Evolutionary conservation across 1,140 invertebrate species (phyloP).

Genomic region (Aphaenogaster floridana): DNA sequence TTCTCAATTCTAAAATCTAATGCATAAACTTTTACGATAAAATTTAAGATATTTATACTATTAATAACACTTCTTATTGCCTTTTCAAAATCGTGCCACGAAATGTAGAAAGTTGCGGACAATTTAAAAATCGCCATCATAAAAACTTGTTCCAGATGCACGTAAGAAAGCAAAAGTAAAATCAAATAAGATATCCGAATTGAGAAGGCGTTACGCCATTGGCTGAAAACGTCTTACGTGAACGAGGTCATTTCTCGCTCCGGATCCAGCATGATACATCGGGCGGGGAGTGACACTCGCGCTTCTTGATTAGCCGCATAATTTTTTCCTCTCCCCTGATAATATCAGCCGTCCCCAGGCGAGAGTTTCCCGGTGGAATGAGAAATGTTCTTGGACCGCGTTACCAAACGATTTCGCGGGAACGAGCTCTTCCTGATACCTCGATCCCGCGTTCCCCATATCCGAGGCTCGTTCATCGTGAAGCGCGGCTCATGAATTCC

Average conservation of each 20-base stretch:
- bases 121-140: neutral
- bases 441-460: constrained; percentile 52
- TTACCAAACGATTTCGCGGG: constrained; percentile 46
- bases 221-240: constrained; percentile 33
- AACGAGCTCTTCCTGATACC: constrained; percentile 48
- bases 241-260: constrained; percentile 64
- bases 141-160: neutral
- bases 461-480: constrained; percentile 57
- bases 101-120: neutral
- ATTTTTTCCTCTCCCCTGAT: constrained; percentile 65
- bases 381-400: constrained; percentile 60
- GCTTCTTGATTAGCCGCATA: constrained; percentile 74
- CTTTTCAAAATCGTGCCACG: neutral
- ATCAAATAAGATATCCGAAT: constrained; percentile 4
- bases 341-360: constrained; percentile 6
- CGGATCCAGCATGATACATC: constrained; percentile 69
- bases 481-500: constrained; percentile 60
- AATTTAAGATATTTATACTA: neutral
- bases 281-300: constrained; percentile 57
- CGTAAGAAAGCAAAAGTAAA: neutral
- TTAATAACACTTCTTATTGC: neutral
- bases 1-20: neutral
- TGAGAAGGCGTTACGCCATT: constrained; percentile 51
- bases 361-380: constrained; percentile 20
- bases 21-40: neutral